Base-by-base conservation (phyloP, 2,797 vertebrate genomes). In the Hemitrygon akajei region DNA sequence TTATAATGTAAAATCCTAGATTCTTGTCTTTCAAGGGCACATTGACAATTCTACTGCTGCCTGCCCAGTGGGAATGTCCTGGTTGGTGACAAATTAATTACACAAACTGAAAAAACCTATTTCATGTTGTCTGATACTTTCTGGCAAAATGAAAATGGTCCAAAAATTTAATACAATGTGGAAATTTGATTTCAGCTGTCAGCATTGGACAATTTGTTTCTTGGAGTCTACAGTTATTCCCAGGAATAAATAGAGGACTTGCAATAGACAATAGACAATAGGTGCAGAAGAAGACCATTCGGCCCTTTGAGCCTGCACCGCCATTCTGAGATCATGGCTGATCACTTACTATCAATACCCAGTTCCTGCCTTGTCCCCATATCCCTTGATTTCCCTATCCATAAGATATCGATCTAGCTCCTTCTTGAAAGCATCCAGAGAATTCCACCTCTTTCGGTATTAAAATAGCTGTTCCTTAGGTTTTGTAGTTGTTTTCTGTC, bases 1-100 rank as follows among this genome's bases (percentile, higher is more conserved):
- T 91, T 91, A 6, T 69, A n/a, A 91, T 91, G 34, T 40, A 91
- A 91, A 91, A 71, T 71, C 66, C 37, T 22, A 30, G 66, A 71
- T 34, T 91, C 63, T 27, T 71, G 37, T 25, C 37, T 27, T 71
- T 71, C 37, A 66, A 22, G 63, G 87, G 63, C 66, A 37, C 34
- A 69, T 91, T 40, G 20, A 40, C 63, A 71, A 10, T 69, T 40
- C n/a, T 6, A 20, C 11, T 40, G 30, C 22, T 47, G 9, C 66
- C 66, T 91, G 37, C 22, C 69, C 22, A 71, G 18, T 73, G 4
- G 3, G 66, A 40, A 71, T 69, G 22, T 27, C 63, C 37, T 91
- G 63, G 22, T 34, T 63, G 12, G 37, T 91, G 66, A 40, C 37
- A 91, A 40, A 91, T 73, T 20, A 25, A 34, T 91, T 91, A 73